Evolutionary conservation across 2,888 invertebrate genomes (phyloP), one percentile per base, ranked within the genome.

Genomic region (Sminthurinus aureus): DNA sequence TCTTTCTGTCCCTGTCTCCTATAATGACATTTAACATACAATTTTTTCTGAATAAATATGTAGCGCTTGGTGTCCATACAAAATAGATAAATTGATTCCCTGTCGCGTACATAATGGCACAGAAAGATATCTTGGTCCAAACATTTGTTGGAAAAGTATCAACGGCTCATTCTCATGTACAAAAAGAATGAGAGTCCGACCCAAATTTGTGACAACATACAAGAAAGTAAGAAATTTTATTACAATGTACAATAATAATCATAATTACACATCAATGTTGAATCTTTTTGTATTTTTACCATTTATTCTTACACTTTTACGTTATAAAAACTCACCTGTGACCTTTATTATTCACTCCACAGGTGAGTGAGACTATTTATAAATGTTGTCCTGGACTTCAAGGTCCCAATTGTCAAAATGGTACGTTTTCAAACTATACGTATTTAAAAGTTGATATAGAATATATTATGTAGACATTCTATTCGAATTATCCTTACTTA

Each of bases 321-420:
- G 1, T 38, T 38, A 38, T 38, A 38, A 38, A 38, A 38, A n/a
- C n/a, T n/a, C n/a, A n/a, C n/a, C n/a, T n/a, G n/a, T 38, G 38
- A 38, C 6, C 38, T 38, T 38, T 38, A 6, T 38, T 38, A 6
- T 38, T 38, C 38, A 38, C 38, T 38, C 38, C 38, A 38, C 38
- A 38, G 38, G 38, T 38, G 9, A 82, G 83, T 81, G 89, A 89
- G 79, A 88, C 88, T 11, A 85, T 85, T 73, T 89, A 88, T 80
- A 89, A 86, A 73, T 89, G 89, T 82, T 89, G 89, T 75, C 89
- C 89, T 4, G 89, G 87, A n/a, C 51, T 86, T 76, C 82, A 85
- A 81, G 87, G 87, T 64, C 18, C n/a, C 3, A 1, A 38, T 38
- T 38, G 38, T 38, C 38, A 38, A 38, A 38, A 38, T 38, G 38